Base-by-base conservation (phyloP, 2,113 vertebrate genomes). In the Progne subis region DNA sequence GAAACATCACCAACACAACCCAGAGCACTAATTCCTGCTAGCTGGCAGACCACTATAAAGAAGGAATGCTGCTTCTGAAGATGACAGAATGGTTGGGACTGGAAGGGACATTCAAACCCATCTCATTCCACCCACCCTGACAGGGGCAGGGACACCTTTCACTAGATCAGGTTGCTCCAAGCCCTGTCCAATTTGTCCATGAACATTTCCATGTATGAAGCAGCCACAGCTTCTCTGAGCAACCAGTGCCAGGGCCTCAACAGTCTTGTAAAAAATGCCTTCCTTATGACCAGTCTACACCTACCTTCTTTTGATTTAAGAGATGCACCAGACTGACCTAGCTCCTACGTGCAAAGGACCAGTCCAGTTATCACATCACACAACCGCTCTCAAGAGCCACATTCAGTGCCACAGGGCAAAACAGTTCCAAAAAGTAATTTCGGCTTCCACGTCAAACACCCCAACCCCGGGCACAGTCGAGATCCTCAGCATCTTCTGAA, bases 11-110 rank as follows among this genome's bases (percentile, higher is more conserved):
- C 1, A 5, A 47, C 39, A 68, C 6, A 43, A 25, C 61, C 52
- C 0, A 18, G 7, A 5, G 2, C 32, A 18, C 15, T 2, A 32
- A 47, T 5, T 65, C 55, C 31, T 31, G 9, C 29, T 9, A 8
- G 6, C 20, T n/a, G 71, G 61, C 23, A 82, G 37, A 49, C 1
- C 14, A 32, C 28, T 46, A 4, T 1, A 47, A 55, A 60, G 8
- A 28, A 47, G 10, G 8, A 25, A 34, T 11, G 19, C 53, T 55
- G 32, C 53, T 23, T 53, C 28, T 16, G 32, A 63, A 49, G 18
- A 44, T 13, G 25, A 68, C 46, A 79, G 61, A 82, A 49, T 41
- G 47, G 41, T 49, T 4, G 31, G 55, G 47, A 53, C 26, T 37
- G 14, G 41, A 82, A 55, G 9, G 16, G 11, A 53, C 9, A 29